Base-by-base conservation (phyloP, 1,140 invertebrate genomes). In the Frieseomelitta varia region DNA sequence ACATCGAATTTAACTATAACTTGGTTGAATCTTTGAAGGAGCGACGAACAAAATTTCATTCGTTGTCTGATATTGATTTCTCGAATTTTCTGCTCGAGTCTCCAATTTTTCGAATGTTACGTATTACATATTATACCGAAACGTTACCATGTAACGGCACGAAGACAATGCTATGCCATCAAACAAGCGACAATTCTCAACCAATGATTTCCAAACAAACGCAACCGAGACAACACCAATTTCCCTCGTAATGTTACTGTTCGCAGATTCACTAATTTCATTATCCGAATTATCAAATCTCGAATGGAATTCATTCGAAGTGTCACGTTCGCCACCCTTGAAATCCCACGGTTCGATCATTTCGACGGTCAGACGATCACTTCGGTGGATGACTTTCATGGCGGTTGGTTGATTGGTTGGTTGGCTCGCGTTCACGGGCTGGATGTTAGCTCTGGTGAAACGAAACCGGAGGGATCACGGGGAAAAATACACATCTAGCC, bases 301-400 rank as follows among this genome's bases (percentile, higher is more conserved):
- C 67, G 39, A n/a, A 47, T 12, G 2, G 1, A 11, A 4, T 19
- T 21, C 17, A 24, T 67, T 47, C 47, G 17, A 53, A 27, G 24
- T 30, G 17, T 53, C 15, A 27, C n/a, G 47, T 61, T 61, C n/a
- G 21, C 21, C 47, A 47, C 21, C 34, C 24, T 67, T 14, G 61
- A 24, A 67, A 78, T 47, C 19, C 8, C 21, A 30, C 2, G 27
- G 12, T n/a, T 67, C n/a, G 30, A 65, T 81, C 55, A 55, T 53
- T 61, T 65, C 24, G 27, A 21, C 58, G 30, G 47, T 27, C n/a
- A 79, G 17, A 51, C 58, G 30, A 6, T 21, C 55, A 73, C n/a
- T n/a, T n/a, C n/a, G 30, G 39, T 47, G 34, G 56, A 61, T 51
- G 51, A 88, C 51, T 88, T 84, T 75, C 79, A 30, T 63, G 34